Evolutionary conservation across 2,888 invertebrate species (phyloP).

Genomic region (Synergus gifuensis): DNA sequence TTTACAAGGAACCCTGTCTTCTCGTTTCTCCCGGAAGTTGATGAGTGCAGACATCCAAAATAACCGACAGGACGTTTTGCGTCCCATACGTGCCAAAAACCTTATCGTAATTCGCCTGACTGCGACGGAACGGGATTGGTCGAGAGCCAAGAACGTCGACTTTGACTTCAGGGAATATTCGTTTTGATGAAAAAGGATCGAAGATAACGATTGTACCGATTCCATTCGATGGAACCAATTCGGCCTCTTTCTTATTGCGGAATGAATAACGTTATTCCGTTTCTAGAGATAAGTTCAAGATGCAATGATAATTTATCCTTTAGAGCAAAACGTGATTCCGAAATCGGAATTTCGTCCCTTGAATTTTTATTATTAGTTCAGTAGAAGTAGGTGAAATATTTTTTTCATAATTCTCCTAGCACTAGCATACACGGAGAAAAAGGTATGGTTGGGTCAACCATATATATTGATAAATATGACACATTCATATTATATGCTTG

Average conservation of each 20-base stretch:
- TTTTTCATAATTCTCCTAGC: no score
- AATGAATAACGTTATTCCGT: slow-evolving; percentile 32
- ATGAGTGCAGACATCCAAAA: slow-evolving; percentile 66
- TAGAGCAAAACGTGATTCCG: slow-evolving; percentile 5
- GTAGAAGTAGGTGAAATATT: no score
- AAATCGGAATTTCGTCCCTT: slow-evolving; percentile 1
- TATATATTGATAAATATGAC: no score
- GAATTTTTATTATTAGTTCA: slow-evolving; percentile 3
- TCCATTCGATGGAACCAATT: slow-evolving; percentile 40
- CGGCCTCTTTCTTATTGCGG: slow-evolving; percentile 18
- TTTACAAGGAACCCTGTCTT: slow-evolving; percentile 47
- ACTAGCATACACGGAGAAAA: no score
- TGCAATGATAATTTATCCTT: slow-evolving; percentile 19
- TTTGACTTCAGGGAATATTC: slow-evolving; percentile 53
- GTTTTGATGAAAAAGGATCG: slow-evolving; percentile 49
- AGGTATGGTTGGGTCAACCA: no score
- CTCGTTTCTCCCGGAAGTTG: slow-evolving; percentile 62
- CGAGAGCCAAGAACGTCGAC: slow-evolving; percentile 68
- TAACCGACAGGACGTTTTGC: slow-evolving; percentile 67
- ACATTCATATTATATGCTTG: no score
- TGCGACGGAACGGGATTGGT: slow-evolving; percentile 68
- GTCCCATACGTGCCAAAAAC: slow-evolving; percentile 64
- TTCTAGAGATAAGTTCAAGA: slow-evolving; percentile 16
- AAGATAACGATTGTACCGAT: slow-evolving; percentile 48
- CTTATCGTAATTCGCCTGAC: slow-evolving; percentile 67